Conservation (phyloP, 2,797 vertebrate genomes). For the Rhadinocentrus ornatus region DNA sequence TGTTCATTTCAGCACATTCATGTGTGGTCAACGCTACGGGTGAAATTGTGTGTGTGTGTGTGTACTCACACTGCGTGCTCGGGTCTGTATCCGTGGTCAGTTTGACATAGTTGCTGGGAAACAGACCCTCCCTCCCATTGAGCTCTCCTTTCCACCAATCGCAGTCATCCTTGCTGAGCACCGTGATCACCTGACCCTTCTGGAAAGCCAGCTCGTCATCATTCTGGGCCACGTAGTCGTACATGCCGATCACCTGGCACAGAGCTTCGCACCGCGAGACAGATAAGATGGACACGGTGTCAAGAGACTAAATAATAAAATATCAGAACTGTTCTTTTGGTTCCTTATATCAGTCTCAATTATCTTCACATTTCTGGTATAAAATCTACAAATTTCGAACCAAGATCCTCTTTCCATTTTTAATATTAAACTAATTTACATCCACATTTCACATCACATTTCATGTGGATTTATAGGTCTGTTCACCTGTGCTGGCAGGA, state of each 20-base stretch:
- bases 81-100: constrained; percentile 96
- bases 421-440: too few species aligned
- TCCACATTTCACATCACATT: too few species aligned
- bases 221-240: constrained; percentile 97
- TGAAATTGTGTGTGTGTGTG: constrained; percentile 11
- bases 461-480: background rate
- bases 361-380: too few species aligned
- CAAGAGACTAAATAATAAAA: background rate
- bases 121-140: constrained; percentile 94
- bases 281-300: background rate
- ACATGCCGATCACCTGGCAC: constrained; percentile 99
- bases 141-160: constrained; percentile 99
- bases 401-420: too few species aligned
- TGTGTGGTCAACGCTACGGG: constrained; percentile 15
- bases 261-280: constrained; percentile 75
- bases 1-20: constrained; percentile 22
- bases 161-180: constrained; percentile 96
- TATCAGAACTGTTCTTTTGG: too few species aligned
- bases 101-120: constrained; percentile 99
- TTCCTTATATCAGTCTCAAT: too few species aligned
- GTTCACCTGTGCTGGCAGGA: constrained; percentile 69
- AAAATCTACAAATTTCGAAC: too few species aligned
- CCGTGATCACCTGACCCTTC: constrained; percentile 97
- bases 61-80: constrained; percentile 98
- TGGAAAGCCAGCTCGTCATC: constrained; percentile 96